phyloP scores from a whole-genome alignment of 2,113 vertebrate species.

The Festucalex cinctus region DNA sequence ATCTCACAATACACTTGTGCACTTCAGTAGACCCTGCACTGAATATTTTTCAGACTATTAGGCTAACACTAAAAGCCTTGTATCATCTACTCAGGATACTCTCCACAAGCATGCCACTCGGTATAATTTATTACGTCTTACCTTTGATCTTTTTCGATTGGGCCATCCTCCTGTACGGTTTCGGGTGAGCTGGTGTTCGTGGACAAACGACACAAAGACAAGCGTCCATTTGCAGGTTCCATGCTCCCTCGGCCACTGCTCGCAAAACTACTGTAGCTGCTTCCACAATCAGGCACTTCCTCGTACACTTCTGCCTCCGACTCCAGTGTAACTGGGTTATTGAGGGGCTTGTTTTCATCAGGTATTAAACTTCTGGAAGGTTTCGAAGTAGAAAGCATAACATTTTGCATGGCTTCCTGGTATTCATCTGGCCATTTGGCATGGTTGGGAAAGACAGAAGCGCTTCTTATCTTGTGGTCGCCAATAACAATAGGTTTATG shows the following conservation, averaged over 20 bases:
- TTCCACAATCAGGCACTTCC: slow-evolving; percentile 47
- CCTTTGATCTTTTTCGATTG: slow-evolving; percentile 51
- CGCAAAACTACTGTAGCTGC: slow-evolving; percentile 73
- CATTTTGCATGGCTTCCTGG: slow-evolving; percentile 20
- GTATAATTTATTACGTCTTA: slow-evolving; percentile 22
- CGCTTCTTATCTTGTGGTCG: slow-evolving; percentile 20
- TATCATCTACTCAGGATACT: background rate
- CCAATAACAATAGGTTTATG: slow-evolving; percentile 9
- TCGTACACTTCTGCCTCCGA: slow-evolving; percentile 38
- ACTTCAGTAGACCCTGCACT: background rate
- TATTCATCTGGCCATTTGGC: slow-evolving; percentile 30
- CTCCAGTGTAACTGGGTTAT: slow-evolving; percentile 21
- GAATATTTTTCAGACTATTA: background rate
- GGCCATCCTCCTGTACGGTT: slow-evolving; percentile 48
- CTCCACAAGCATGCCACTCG: background rate
- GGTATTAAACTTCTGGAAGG: background rate
- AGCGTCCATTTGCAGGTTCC: slow-evolving; percentile 58
- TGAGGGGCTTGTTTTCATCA: background rate
- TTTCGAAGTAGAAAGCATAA: slow-evolving; percentile 1
- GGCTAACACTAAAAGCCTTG: slow-evolving; percentile 8
- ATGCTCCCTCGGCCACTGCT: slow-evolving; percentile 78
- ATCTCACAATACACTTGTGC: background rate
- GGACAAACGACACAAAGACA: slow-evolving; percentile 61
- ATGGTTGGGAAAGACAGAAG: slow-evolving; percentile 6
- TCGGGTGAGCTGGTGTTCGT: slow-evolving; percentile 58